Evolutionary conservation across 2,797 vertebrate genomes (phyloP), one percentile per base, ranked within the genome.

Genomic region (Tenualosa ilisha): DNA sequence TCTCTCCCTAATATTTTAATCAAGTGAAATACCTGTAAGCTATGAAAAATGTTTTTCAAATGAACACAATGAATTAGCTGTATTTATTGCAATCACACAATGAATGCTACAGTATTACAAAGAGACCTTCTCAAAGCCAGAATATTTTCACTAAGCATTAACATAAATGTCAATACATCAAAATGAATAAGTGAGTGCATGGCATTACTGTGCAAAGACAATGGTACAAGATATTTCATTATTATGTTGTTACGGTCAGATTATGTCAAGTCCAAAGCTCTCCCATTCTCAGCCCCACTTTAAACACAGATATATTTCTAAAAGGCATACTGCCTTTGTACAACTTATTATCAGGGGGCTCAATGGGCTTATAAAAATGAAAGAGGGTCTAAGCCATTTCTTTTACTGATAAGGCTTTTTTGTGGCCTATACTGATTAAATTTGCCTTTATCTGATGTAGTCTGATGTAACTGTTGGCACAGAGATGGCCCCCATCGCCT

Each of bases 381-480:
- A 79, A 46, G 17, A 79, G 20, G 20, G 72, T 79, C 72, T 37
- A 40, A 20, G 17, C 72, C 72, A 46, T 72, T 75, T 72, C 12
- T 68, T 79, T 46, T 79, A 43, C 72, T 46, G 72, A 79, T 79
- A 79, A 79, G 72, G 72, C 72, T 79, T 22, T 79, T 46, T 43
- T 43, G 31, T 75, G 37, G 72, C 72, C 72, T 79, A 43, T 46
- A 43, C 37, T 79, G 72, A 79, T 79, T 79, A 79, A 22, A 79
- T 46, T 6, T 79, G 72, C 72, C 72, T 22, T 79, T 79, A 79
- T 79, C 72, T 43, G 72, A 79, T 79, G 72, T 22, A 37, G 65
- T 31, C 65, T 72, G 65, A 72, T 72, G 72, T 79, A 79, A 40
- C 37, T 79, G 72, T 46, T 79, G 72, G 72, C 72, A 15, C 72